Evolutionary conservation across 2,888 invertebrate species (phyloP).

Genomic region (Acanthosepion lycidas): DNA sequence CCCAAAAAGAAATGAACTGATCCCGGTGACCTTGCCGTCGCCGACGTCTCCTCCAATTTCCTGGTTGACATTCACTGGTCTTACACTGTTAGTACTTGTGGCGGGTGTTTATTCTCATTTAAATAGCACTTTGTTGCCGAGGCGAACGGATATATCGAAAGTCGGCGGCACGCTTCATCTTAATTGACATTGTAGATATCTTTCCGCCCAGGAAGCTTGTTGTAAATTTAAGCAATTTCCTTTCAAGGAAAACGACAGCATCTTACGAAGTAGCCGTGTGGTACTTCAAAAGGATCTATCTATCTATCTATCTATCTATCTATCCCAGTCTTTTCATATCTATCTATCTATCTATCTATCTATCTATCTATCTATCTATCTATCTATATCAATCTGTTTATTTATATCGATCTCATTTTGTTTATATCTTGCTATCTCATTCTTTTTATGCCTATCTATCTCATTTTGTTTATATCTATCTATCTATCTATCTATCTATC

Average conservation of each 20-base stretch:
- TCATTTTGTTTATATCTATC: too few species aligned
- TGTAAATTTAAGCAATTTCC: neutral
- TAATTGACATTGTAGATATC: slow-evolving; percentile 4
- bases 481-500: neutral
- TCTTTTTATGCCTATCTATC: too few species aligned
- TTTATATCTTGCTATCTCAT: too few species aligned
- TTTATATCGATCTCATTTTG: too few species aligned
- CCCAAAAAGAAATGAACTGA: neutral
- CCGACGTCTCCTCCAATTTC: neutral
- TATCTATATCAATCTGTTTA: too few species aligned
- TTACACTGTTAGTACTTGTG: neutral
- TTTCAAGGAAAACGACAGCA: neutral
- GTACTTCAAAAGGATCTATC: neutral
- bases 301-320: neutral
- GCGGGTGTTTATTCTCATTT: neutral
- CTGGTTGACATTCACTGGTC: neutral
- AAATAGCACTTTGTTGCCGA: neutral
- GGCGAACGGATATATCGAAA: neutral
- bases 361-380: neutral
- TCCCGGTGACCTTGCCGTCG: neutral
- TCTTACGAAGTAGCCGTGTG: neutral
- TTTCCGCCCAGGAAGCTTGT: neutral
- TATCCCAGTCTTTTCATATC: too few species aligned
- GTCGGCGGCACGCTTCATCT: neutral
- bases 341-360: neutral